These are phyloP conservation scores for Enteromius afrohamiltoni DNA, from an alignment of 2,797 vertebrate species.

Conservation along the genomic window DNA sequence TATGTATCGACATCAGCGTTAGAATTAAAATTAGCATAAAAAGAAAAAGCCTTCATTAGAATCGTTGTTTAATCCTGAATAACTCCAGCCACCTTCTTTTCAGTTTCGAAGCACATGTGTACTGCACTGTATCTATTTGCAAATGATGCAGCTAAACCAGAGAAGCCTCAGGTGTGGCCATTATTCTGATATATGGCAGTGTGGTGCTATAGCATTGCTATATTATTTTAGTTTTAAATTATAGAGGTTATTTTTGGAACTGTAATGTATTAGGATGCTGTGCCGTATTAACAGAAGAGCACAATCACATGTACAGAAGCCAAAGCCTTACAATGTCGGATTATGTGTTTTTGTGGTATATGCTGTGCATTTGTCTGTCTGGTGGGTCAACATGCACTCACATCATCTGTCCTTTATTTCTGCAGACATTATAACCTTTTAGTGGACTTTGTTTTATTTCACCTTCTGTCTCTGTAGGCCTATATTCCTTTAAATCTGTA, in stretches of 20 bases:
- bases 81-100: background rate
- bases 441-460: background rate
- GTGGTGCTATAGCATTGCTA: constrained; percentile 13
- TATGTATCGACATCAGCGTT: background rate
- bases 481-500: background rate
- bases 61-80: background rate
- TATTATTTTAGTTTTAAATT: constrained; percentile 24
- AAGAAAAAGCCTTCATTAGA: background rate
- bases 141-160: background rate
- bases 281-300: constrained; percentile 16
- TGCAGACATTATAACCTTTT: background rate
- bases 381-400: background rate
- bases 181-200: constrained; percentile 31
- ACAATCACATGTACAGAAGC: background rate
- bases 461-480: background rate
- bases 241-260: constrained; percentile 22
- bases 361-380: background rate
- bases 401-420: background rate
- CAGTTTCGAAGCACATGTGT: background rate
- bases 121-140: background rate
- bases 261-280: background rate
- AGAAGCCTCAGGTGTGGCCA: constrained; percentile 33
- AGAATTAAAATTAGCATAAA: constrained; percentile 14
- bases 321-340: background rate
- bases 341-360: background rate